Conservation (phyloP, 2,113 vertebrate species). For the Cryptotis parvus region DNA sequence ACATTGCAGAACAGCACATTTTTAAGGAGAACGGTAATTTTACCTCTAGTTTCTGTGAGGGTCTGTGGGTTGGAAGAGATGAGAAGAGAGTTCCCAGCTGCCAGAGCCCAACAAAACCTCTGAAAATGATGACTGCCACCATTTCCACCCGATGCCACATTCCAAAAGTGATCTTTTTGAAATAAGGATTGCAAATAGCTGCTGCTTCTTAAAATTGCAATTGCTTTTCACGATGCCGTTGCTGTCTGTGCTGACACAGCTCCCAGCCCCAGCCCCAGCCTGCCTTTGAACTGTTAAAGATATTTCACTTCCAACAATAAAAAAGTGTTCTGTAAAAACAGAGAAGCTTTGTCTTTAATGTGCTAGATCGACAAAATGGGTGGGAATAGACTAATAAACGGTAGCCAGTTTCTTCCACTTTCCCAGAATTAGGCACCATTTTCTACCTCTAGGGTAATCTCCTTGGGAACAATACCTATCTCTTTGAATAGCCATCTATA, state of each 20-base stretch:
- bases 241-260: slow-evolving; percentile 17
- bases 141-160: slow-evolving; percentile 20
- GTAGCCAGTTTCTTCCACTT: background rate
- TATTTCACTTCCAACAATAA: slow-evolving; percentile 23
- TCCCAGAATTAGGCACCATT: background rate
- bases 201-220: slow-evolving; percentile 27
- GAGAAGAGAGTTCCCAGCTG: slow-evolving; percentile 73
- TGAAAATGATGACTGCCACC: slow-evolving; percentile 66
- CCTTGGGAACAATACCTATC: slow-evolving; percentile 19
- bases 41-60: slow-evolving; percentile 76
- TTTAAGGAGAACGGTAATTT: slow-evolving; percentile 78
- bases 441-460: slow-evolving; percentile 15
- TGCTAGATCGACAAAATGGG: slow-evolving; percentile 46
- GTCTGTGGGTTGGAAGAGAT: slow-evolving; percentile 74
- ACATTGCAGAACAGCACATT: slow-evolving; percentile 54
- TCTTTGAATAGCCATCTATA: background rate
- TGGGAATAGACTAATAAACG: slow-evolving; percentile 33
- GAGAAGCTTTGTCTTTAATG: slow-evolving; percentile 63
- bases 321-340: slow-evolving; percentile 16
- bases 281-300: slow-evolving; percentile 49
- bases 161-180: slow-evolving; percentile 67
- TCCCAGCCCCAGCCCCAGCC: background rate
- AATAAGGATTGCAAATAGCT: slow-evolving; percentile 63
- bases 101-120: slow-evolving; percentile 55
- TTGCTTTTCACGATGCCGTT: slow-evolving; percentile 45